Conservation (phyloP, 2,888 invertebrate species). For the Lissocephala sabroskyi region DNA sequence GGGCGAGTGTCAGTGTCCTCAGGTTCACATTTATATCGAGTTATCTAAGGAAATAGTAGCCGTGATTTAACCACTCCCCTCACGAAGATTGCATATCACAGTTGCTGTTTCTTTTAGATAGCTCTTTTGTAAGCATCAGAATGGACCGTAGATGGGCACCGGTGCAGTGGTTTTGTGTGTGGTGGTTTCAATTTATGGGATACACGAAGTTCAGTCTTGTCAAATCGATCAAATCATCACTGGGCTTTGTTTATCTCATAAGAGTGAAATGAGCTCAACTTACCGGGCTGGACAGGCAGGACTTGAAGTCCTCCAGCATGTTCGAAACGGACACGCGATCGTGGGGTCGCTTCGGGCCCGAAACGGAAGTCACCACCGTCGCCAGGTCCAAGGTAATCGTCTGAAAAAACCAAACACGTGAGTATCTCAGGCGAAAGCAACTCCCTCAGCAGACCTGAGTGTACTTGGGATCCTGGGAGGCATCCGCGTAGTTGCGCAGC, state of each 20-base stretch:
- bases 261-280: slow-evolving; percentile 71
- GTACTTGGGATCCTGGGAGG: slow-evolving; percentile 86
- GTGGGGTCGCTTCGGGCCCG: slow-evolving; percentile 97
- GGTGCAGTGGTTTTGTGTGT: neutral
- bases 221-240: slow-evolving; percentile 66
- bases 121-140: slow-evolving; percentile 71
- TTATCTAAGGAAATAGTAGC: slow-evolving; percentile 73
- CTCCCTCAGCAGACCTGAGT: slow-evolving; percentile 74
- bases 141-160: neutral
- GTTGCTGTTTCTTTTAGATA: slow-evolving; percentile 73
- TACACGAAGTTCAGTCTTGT: slow-evolving; percentile 72
- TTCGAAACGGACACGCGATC: slow-evolving; percentile 92
- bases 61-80: slow-evolving; percentile 66
- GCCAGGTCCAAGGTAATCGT: slow-evolving; percentile 81
- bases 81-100: slow-evolving; percentile 67
- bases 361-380: slow-evolving; percentile 94
- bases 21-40: slow-evolving; percentile 65
- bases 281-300: slow-evolving; percentile 91
- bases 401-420: slow-evolving; percentile 16
- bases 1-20: neutral
- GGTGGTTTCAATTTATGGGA: slow-evolving; percentile 71
- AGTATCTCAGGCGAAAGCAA: neutral
- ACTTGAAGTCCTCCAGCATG: slow-evolving; percentile 91
- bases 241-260: slow-evolving; percentile 73
- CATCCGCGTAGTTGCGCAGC: slow-evolving; percentile 85